Percentiles rank a stretch among this genome's conserved stretches.
Evolutionary conservation across 2,113 vertebrate species (phyloP).

Genomic region (Albula glossodonta): DNA sequence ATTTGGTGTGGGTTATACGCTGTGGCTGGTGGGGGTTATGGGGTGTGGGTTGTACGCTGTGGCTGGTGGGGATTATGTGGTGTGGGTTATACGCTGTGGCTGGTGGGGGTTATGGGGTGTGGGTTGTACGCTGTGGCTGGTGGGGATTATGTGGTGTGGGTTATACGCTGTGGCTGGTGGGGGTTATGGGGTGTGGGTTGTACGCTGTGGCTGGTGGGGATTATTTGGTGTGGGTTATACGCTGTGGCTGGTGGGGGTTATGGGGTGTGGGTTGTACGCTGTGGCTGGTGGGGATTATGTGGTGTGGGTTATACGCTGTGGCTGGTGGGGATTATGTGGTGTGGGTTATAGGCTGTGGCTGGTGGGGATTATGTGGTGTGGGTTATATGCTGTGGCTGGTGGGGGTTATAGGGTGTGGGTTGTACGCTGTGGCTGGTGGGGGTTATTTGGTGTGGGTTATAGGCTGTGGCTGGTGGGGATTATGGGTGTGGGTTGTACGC

Average conservation of each 20-base stretch:
- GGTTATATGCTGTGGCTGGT: background rate
- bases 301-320: background rate
- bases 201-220: too few species aligned
- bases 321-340: background rate
- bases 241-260: background rate
- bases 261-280: background rate
- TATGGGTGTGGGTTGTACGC: background rate
- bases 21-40: background rate
- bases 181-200: background rate
- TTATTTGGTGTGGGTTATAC: background rate
- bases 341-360: background rate
- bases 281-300: background rate
- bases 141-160: background rate
- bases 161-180: too few species aligned
- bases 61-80: background rate
- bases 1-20: too few species aligned
- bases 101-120: background rate
- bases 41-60: background rate
- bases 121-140: background rate
- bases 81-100: background rate
- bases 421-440: too few species aligned
- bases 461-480: background rate
- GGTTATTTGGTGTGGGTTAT: background rate
- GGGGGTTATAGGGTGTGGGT: background rate
- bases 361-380: too few species aligned